phyloP scores from a whole-genome alignment of 1,140 invertebrate species.

The Brachionus rotundiformis region DNA sequence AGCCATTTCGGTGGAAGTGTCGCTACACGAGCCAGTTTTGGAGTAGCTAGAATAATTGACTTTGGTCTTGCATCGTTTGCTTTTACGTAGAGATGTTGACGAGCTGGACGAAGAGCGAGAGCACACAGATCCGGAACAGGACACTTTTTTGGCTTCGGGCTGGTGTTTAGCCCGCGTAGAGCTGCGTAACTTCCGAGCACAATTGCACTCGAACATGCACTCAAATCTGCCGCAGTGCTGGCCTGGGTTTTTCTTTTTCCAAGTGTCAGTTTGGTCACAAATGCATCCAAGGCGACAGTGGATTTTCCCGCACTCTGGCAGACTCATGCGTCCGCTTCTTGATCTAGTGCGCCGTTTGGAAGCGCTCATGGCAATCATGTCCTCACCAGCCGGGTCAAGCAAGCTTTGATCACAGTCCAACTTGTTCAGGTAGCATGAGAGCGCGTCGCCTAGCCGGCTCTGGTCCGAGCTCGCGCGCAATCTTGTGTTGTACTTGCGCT shows the following conservation, averaged over 20 bases:
- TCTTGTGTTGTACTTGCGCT: not conserved
- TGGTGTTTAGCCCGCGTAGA: not conserved
- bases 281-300: conserved; percentile 10
- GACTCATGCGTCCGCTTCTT: not conserved
- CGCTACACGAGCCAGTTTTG: not conserved
- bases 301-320: not conserved
- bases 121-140: not conserved
- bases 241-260: not conserved
- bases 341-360: not conserved
- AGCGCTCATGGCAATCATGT: not conserved
- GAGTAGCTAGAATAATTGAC: conserved; percentile 5
- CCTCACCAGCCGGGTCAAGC: not conserved
- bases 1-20: not conserved
- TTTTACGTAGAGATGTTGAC: not conserved
- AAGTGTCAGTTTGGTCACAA: not conserved
- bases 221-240: conserved; percentile 47
- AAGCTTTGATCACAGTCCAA: not conserved
- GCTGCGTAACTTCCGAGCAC: conserved; percentile 4
- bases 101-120: not conserved
- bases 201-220: conserved; percentile 48
- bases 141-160: not conserved
- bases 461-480: not conserved
- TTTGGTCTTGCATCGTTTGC: not conserved
- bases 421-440: not conserved
- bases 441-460: not conserved